Evolutionary conservation across 2,797 vertebrate genomes (phyloP).

Genomic region (Artibeus lituratus): DNA sequence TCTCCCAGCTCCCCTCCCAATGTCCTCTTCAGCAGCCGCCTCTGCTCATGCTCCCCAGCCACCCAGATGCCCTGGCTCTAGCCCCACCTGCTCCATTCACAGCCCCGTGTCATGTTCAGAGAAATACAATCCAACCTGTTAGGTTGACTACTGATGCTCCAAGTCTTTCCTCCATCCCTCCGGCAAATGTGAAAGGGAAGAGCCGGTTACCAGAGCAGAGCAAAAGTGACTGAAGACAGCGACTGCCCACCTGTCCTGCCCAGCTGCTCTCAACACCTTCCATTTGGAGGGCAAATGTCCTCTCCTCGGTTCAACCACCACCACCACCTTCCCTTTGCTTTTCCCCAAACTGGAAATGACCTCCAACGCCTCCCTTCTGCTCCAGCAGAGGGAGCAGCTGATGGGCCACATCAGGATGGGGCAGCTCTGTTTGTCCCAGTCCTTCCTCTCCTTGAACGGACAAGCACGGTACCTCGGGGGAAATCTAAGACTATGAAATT

Average conservation of each 20-base stretch:
- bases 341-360: not conserved
- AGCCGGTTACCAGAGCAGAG: not conserved
- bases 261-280: not conserved
- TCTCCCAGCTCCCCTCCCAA: no score
- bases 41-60: not conserved
- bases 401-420: no score
- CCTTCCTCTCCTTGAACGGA: not conserved
- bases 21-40: not conserved
- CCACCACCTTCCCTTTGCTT: not conserved
- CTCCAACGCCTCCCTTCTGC: not conserved
- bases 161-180: not conserved
- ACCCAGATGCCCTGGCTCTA: not conserved
- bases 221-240: not conserved
- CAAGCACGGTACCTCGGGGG: not conserved
- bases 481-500: not conserved
- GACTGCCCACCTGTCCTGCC: not conserved
- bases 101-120: not conserved
- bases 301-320: not conserved
- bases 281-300: not conserved
- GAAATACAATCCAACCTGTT: not conserved
- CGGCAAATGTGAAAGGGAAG: not conserved
- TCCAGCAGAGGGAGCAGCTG: no score
- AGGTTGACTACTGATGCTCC: not conserved
- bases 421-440: not conserved
- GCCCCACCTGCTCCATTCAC: not conserved